Base-by-base conservation (phyloP, 2,797 vertebrate genomes). In the Petrocephalus schoutedeni region DNA sequence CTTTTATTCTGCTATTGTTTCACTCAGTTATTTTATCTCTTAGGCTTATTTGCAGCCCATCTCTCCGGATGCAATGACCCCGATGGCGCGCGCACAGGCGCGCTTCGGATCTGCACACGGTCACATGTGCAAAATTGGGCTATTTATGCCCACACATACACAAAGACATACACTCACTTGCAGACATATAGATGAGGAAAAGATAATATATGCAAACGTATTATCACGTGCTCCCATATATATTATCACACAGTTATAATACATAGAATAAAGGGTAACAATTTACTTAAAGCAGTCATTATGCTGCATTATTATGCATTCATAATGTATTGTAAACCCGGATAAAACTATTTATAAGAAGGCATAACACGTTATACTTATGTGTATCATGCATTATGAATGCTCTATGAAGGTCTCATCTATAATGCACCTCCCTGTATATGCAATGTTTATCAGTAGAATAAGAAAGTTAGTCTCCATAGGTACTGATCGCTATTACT, bases 1-100 rank as follows among this genome's bases (percentile, higher is more conserved):
- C 71, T 85, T 85, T 54, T 54, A 56, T 53, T 54, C 82, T 54
- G 49, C n/a, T 45, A 54, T 85, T 85, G 82, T 85, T 14, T 85
- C 51, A 7, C 23, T 56, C 10, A 9, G 49, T 56, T 56, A 6
- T 32, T 56, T 56, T 56, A 32, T 85, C 21, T 85, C 53, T 56
- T 23, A 7, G 12, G 71, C 5, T 45, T 36, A 54, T 54, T 54
- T 49, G 28, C 49, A 21, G 21, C 23, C 12, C 82, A 6, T 53
- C 21, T 14, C 49, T 56, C 4, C 28, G 82, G 45, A 53, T 85
- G 2, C 0, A 49, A 23, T 83, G 80, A 54, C 45, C 80, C 80
- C 9, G 19, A 54, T 23, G 41, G 19, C 9, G 21, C 2, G 3
- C 19, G 0, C 45, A 23, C 64, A 19, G 36, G 36, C 36, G 36